These are phyloP conservation scores for Dendroctonus valens DNA, from an alignment of 1,140 invertebrate genomes.

Conservation along the genomic window DNA sequence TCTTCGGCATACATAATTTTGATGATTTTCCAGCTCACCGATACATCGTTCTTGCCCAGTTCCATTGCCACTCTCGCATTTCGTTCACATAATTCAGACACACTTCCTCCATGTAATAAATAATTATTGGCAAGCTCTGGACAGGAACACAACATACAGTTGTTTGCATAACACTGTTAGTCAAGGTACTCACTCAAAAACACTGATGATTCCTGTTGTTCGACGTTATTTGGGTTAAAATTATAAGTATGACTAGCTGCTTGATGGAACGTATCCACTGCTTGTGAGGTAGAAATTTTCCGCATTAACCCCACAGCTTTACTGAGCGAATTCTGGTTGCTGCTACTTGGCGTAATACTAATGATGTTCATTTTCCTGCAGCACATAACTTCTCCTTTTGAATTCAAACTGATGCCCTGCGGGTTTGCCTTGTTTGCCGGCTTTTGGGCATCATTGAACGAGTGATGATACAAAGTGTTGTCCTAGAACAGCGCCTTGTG, in stretches of 20 bases:
- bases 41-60: conserved; percentile 55
- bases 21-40: conserved; percentile 60
- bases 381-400: conserved; percentile 71
- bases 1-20: conserved; percentile 61
- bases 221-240: conserved; percentile 37
- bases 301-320: conserved; percentile 51
- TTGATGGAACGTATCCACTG: conserved; percentile 63
- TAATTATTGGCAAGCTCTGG: conserved; percentile 66
- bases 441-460: conserved; percentile 81
- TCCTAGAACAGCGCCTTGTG: conserved; percentile 56
- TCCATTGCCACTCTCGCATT: conserved; percentile 79
- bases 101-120: conserved; percentile 66
- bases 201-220: conserved; percentile 15
- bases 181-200: conserved; percentile 13
- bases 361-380: conserved; percentile 57
- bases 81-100: conserved; percentile 83
- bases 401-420: conserved; percentile 78
- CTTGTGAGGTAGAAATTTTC: conserved; percentile 42
- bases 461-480: conserved; percentile 77
- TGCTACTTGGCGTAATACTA: conserved; percentile 8
- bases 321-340: conserved; percentile 36
- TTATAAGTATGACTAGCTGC: conserved; percentile 56
- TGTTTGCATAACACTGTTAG: background rate
- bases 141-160: conserved; percentile 20
- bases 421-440: conserved; percentile 88